Percentiles rank a stretch among this genome's conserved stretches.
phyloP scores from a whole-genome alignment of 2,113 vertebrate species.

The Prochilodus magdalenae region DNA sequence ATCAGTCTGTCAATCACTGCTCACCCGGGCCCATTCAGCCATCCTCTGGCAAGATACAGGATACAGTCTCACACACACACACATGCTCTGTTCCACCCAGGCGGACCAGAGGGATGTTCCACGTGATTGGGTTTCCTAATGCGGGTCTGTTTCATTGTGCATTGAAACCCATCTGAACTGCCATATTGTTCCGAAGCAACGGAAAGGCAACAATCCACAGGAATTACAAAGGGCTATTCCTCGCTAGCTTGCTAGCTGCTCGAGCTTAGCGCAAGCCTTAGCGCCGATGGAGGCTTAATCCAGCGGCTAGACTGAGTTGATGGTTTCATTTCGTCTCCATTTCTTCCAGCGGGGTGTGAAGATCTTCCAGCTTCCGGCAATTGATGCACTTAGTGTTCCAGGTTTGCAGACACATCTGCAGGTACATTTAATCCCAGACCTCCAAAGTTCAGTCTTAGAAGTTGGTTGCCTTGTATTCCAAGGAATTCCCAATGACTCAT shows the following conservation, averaged over 20 bases:
- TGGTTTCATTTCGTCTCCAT: too few species aligned
- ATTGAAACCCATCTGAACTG: slow-evolving; percentile 53
- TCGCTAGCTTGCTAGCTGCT: background rate
- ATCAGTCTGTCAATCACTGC: slow-evolving; percentile 59
- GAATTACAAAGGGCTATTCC: slow-evolving; percentile 45
- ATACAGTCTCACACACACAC: slow-evolving; percentile 23
- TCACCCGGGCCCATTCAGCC: slow-evolving; percentile 46
- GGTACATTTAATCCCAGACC: too few species aligned
- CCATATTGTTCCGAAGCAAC: slow-evolving; percentile 49
- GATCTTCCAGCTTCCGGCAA: too few species aligned
- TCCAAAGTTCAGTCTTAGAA: too few species aligned
- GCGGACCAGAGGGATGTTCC: slow-evolving; percentile 46
- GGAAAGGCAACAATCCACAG: slow-evolving; percentile 18
- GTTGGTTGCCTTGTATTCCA: too few species aligned
- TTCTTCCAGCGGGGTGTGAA: too few species aligned
- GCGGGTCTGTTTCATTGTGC: slow-evolving; percentile 50
- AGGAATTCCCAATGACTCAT: too few species aligned
- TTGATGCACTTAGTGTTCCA: too few species aligned
- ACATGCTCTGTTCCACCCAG: slow-evolving; percentile 11
- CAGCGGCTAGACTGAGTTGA: slow-evolving; percentile 32
- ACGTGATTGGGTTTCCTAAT: slow-evolving; percentile 60
- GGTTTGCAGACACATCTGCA: too few species aligned
- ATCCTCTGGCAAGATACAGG: slow-evolving; percentile 33
- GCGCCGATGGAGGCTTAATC: slow-evolving; percentile 44
- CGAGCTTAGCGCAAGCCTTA: slow-evolving; percentile 12